Conservation (phyloP, 2,797 vertebrate genomes). For the Eidolon dupreanum region DNA sequence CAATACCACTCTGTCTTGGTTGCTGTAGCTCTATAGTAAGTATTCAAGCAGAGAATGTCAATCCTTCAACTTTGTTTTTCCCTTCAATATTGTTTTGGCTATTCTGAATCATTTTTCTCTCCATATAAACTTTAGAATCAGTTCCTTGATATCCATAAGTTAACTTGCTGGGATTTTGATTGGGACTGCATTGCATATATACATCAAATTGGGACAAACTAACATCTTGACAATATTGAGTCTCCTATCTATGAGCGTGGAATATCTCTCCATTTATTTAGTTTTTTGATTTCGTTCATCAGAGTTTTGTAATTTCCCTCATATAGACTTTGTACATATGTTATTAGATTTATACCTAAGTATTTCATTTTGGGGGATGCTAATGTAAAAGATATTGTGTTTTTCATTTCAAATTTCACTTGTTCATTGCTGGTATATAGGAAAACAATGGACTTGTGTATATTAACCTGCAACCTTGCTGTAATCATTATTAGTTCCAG, state of each 20-base stretch:
- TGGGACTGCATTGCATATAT: not conserved
- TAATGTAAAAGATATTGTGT: not conserved
- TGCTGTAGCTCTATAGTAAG: not conserved
- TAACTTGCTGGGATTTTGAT: constrained; percentile 18
- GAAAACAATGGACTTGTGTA: not conserved
- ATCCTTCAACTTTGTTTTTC: not conserved
- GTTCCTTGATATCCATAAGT: constrained; percentile 4
- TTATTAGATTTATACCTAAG: constrained; percentile 9
- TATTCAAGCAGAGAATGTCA: not conserved
- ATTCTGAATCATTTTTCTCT: not conserved
- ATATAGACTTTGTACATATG: not conserved
- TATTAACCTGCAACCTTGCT: not conserved
- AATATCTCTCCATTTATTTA: constrained; percentile 1
- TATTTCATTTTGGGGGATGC: not conserved
- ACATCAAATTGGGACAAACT: not conserved
- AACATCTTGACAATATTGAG: constrained; percentile 5
- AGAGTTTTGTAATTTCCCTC: constrained; percentile 27
- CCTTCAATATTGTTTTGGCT: not conserved
- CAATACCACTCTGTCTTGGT: not conserved
- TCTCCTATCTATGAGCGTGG: not conserved
- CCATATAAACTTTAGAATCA: not conserved
- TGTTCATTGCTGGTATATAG: not conserved
- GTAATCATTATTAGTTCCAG: not conserved
- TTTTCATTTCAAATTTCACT: constrained; percentile 25
- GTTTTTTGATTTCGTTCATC: constrained; percentile 3